Evolutionary conservation across 2,888 invertebrate genomes (phyloP), one percentile per base, ranked within the genome.

Genomic region (Koerneria pararmatus): DNA sequence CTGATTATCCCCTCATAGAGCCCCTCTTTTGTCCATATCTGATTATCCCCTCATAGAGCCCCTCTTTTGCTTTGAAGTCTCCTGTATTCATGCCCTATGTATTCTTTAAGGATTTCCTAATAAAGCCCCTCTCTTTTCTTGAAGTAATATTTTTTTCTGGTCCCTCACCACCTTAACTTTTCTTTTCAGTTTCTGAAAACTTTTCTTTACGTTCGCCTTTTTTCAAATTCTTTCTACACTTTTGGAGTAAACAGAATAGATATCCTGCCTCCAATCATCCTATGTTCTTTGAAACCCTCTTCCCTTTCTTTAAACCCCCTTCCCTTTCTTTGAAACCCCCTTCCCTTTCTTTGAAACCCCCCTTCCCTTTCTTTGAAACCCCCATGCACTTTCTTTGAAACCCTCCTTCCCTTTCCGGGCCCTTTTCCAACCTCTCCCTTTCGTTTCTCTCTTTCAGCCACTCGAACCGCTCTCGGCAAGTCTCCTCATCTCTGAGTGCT

Each of bases 401-500:
- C 51, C 51, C 51, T 51, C 37, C 37, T 35, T 57, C 57, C 37
- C 22, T 35, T 37, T 19, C 37, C 11, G 53, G 8, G 15, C 8
- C 31, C 57, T 4, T 11, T 6, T 11, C 32, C 27, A 27, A 8
- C 32, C 57, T n/a, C 32, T 8, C 32, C 32, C 32, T 19, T 6
- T 62, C 32, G 15, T 34, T n/a, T 11, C 53, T 54, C 32, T 8
- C 34, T 64, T 64, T 64, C 64, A 64, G 64, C 24, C 1, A 56
- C 35, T n/a, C 56, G 37, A 57, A 64, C 24, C 11, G 74, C 59
- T 71, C 71, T 32, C 71, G 77, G 58, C 74, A 77, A 69, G 72
- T 76, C 54, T 73, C 73, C 64, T 69, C 71, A 62, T 77, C 77
- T 31, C 69, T 77, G 65, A 73, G 71, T 57, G 74, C 74, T 63